Evolutionary conservation across 2,888 invertebrate genomes (phyloP).

Genomic region (Eupithecia subumbrata): DNA sequence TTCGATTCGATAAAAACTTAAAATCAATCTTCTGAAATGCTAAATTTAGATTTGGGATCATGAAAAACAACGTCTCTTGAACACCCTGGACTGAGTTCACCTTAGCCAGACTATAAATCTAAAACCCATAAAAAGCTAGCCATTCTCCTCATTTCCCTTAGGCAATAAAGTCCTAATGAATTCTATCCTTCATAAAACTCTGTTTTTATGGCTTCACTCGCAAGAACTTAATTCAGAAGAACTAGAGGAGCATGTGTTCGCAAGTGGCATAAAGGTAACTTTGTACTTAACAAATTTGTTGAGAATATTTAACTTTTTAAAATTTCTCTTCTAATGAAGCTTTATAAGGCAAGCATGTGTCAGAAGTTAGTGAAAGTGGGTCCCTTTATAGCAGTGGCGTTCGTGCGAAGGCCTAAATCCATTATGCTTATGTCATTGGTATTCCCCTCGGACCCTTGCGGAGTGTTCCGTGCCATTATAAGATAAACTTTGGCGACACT

Average conservation of each 20-base stretch:
- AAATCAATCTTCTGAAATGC: not conserved
- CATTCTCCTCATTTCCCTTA: constrained; percentile 13
- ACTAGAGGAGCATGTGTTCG: constrained; percentile 12
- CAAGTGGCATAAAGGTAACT: constrained; percentile 19
- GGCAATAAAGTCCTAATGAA: constrained; percentile 34
- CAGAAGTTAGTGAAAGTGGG: constrained; percentile 68
- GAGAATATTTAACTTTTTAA: constrained; percentile 48
- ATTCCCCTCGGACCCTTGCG: constrained; percentile 60
- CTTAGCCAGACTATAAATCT: not conserved
- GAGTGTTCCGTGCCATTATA: constrained; percentile 55
- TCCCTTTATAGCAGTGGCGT: constrained; percentile 53
- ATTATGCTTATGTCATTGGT: constrained; percentile 69
- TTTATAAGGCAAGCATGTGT: constrained; percentile 53
- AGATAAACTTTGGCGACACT: constrained; percentile 44
- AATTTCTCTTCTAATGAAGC: constrained; percentile 46
- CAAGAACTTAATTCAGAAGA: constrained; percentile 15
- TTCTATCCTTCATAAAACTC: constrained; percentile 30
- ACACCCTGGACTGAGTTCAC: not conserved
- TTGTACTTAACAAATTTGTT: constrained; percentile 35
- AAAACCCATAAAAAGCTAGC: not conserved
- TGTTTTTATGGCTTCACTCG: constrained; percentile 29
- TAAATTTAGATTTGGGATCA: not conserved
- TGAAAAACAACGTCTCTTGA: not conserved
- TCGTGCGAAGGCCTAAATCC: constrained; percentile 58
- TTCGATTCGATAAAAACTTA: not conserved